phyloP scores from a whole-genome alignment of 2,113 vertebrate species.

The Spea bombifrons region DNA sequence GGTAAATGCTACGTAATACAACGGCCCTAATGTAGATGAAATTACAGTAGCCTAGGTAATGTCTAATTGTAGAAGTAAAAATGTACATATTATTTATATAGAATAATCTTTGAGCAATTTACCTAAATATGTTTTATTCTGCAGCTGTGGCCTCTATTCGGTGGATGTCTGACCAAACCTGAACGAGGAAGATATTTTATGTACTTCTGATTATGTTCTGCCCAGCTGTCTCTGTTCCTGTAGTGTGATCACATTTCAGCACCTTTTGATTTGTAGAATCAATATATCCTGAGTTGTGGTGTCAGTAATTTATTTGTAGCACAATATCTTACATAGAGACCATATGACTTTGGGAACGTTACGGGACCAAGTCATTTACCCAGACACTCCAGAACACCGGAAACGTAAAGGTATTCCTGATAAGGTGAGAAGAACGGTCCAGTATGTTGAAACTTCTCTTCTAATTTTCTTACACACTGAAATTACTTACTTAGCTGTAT shows the following conservation, averaged over 20 bases:
- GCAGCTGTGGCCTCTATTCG: slow-evolving; percentile 95
- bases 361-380: slow-evolving; percentile 96
- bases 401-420: slow-evolving; percentile 88
- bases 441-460: neutral
- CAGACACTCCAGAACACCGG: slow-evolving; percentile 87
- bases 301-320: too few species aligned
- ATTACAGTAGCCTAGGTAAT: too few species aligned
- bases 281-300: too few species aligned
- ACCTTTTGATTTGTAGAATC: too few species aligned
- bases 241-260: too few species aligned
- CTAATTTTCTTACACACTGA: neutral
- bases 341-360: slow-evolving; percentile 95
- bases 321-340: slow-evolving; percentile 70
- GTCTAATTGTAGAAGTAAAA: too few species aligned
- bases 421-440: slow-evolving; percentile 63
- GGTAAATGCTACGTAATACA: too few species aligned
- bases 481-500: neutral
- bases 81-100: too few species aligned
- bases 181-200: slow-evolving; percentile 91
- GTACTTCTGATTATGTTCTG: neutral
- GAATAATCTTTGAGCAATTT: too few species aligned
- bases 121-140: slow-evolving; percentile 14
- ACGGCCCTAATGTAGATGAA: too few species aligned
- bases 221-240: too few species aligned
- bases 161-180: slow-evolving; percentile 90